Base-by-base conservation (phyloP, 2,888 invertebrate genomes). In the Girardia tigrina region DNA sequence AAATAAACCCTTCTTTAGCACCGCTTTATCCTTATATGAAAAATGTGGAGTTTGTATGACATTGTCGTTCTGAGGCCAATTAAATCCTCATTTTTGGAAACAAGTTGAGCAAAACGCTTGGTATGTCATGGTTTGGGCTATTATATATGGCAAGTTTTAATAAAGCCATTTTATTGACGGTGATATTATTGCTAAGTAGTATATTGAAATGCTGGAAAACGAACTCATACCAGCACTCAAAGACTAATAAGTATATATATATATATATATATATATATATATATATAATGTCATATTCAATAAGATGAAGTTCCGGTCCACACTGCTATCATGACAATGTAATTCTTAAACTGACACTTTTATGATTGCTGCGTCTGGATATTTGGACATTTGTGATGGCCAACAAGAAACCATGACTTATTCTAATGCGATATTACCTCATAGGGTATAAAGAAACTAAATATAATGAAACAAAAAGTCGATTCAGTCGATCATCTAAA, bases 81-180 rank as follows among this genome's bases (percentile, higher is more conserved):
- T 36, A 71, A 8, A 71, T 71, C 28, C 72, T 26, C 28, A 71
- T 71, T 71, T 71, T 36, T 71, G 72, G 28, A 20, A 71, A 27
- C 72, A 71, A 20, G 28, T 70, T 28, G 29, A 71, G 72, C 72
- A 71, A 27, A 28, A 71, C 20, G 16, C 72, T 29, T 20, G 29
- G 28, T 71, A 28, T 29, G 72, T 71, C 72, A 71, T 71, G 72
- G 72, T 71, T 36, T 71, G 72, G 72, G 72, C 72, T 71, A 36
- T 36, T 26, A 71, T 26, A 36, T 71, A 28, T 23, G 72, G 16
- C 72, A 14, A 71, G 29, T 71, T 36, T 71, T 71, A 12, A 71
- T 71, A 29, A 36, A 36, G 6, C 23, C 72, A 71, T 71, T 26
- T 71, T 26, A 71, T 26, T 71, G 8, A 6, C 29, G 72, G 72